Base-by-base conservation (phyloP, 2,888 invertebrate species). In the Perizoma flavofasciatum region DNA sequence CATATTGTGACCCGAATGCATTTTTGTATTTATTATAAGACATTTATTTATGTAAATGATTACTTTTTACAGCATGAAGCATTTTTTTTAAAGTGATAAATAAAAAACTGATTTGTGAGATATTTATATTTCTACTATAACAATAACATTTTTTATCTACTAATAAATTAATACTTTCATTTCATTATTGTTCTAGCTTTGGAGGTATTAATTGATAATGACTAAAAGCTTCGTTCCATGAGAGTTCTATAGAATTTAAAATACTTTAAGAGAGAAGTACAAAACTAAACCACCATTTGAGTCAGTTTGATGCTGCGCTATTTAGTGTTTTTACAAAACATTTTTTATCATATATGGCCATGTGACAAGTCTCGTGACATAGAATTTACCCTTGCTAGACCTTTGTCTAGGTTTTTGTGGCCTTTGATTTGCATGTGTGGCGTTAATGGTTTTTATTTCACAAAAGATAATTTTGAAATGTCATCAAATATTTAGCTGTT, bases 131-230 rank as follows among this genome's bases (percentile, higher is more conserved):
- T 81, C 79, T 77, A 79, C 74, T 73, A 72, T 40, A 73, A 77
- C 72, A 77, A 74, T 73, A 73, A 72, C 75, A 73, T 70, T 73
- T 66, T 61, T 37, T 55, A 60, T 59, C 75, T 78, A 82, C 71
- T 66, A 82, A 83, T 82, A 83, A 83, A 81, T 82, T 88, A 88
- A 85, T 88, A 87, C 86, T 89, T 83, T 61, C 10, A 46, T 76
- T 75, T 70, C 3, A 22, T 22, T 68, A 71, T 60, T 70, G 64
- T 69, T 71, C 76, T 79, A 74, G 70, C 74, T 82, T 77, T 80
- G 79, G 83, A 85, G 81, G 82, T 84, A 82, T 53, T 82, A 62
- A 69, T 60, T 68, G 69, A 71, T 70, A 67, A 69, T 69, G 69
- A 74, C 69, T 75, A 75, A 77, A 68, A 48, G 46, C 44, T 37